Percentiles rank a stretch among this genome's conserved stretches.
phyloP scores from a whole-genome alignment of 2,113 vertebrate genomes.

The Dipodomys spectabilis region DNA sequence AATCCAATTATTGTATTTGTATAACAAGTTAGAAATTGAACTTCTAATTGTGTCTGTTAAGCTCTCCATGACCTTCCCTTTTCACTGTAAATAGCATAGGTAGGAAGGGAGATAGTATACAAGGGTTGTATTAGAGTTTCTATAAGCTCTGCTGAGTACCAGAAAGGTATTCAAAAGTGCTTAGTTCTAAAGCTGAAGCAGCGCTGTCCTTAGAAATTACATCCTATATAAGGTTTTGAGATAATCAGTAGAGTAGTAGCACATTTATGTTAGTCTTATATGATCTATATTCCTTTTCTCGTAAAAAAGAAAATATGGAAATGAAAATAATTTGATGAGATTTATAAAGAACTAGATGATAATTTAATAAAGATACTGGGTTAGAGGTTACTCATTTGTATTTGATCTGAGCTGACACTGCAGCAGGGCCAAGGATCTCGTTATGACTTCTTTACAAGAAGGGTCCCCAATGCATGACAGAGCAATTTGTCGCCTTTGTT shows the following conservation, averaged over 20 bases:
- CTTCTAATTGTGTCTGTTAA: constrained; percentile 18
- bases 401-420: constrained; percentile 85
- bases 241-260: not conserved
- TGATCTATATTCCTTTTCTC: constrained; percentile 32
- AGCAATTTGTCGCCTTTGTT: constrained; percentile 93
- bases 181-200: not conserved
- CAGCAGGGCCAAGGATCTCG: constrained; percentile 86
- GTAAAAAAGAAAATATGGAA: not conserved
- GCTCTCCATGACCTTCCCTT: not conserved
- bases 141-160: not conserved
- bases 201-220: not conserved
- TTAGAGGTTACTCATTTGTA: constrained; percentile 81
- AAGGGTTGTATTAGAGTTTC: not conserved
- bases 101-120: constrained; percentile 17
- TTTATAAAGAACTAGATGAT: constrained; percentile 65
- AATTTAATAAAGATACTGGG: constrained; percentile 79
- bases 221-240: constrained; percentile 33
- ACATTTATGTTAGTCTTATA: constrained; percentile 39
- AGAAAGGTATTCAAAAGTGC: not conserved
- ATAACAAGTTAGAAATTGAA: constrained; percentile 63
- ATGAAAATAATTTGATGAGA: not conserved
- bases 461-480: constrained; percentile 91
- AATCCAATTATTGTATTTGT: constrained; percentile 25
- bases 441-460: constrained; percentile 86
- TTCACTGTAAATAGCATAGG: constrained; percentile 16